Evolutionary conservation across 2,797 vertebrate species (phyloP).

Genomic region (Eospalax fontanierii): DNA sequence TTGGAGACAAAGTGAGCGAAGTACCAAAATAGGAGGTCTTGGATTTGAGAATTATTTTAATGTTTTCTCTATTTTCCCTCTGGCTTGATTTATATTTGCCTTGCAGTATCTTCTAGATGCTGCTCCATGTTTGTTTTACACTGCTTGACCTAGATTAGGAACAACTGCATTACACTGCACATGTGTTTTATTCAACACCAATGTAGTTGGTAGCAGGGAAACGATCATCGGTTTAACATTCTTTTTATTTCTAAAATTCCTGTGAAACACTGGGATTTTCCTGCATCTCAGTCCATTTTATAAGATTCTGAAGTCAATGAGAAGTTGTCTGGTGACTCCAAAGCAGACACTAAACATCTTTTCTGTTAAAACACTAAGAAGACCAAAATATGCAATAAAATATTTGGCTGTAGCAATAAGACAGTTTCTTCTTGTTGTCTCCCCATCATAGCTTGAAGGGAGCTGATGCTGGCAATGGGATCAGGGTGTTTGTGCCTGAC

Average conservation of each 20-base stretch:
- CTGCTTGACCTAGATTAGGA: neutral
- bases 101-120: neutral
- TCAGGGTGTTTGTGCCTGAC: slow-evolving; percentile 97
- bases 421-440: neutral
- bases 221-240: neutral
- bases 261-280: neutral
- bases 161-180: neutral
- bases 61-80: neutral
- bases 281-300: neutral
- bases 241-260: slow-evolving; percentile 19
- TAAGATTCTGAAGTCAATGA: neutral
- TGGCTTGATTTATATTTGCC: neutral
- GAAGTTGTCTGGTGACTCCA: neutral
- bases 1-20: neutral
- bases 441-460: slow-evolving; percentile 93
- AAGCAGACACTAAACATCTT: neutral
- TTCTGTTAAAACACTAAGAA: slow-evolving; percentile 43
- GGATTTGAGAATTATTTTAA: neutral
- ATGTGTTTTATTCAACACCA: neutral
- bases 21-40: neutral
- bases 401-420: slow-evolving; percentile 6
- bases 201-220: neutral
- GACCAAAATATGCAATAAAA: neutral
- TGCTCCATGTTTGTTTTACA: neutral
- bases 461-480: slow-evolving; percentile 97